Base-by-base conservation (phyloP, 2,113 vertebrate genomes). In the Lontra canadensis region DNA sequence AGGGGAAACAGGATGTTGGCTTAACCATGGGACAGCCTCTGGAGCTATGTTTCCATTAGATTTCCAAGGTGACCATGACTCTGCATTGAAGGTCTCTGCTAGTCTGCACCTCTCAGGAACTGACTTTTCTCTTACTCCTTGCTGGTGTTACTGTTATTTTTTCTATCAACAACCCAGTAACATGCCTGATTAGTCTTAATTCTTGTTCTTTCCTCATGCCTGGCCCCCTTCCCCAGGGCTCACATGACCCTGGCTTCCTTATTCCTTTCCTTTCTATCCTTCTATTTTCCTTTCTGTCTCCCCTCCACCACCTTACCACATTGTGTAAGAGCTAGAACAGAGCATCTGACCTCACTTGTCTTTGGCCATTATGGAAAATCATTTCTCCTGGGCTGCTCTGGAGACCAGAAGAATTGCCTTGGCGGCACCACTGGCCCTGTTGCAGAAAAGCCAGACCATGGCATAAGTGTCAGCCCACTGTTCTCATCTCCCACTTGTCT, bases 1-100 rank as follows among this genome's bases (percentile, higher is more conserved):
- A 69, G 55, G 93, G 91, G 83, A 49, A 88, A 65, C 69, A 76
- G 84, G 25, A 18, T 69, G 34, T 61, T 44, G 59, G 42, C 4
- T 9, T 42, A 74, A 83, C 34, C 76, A 17, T 3, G 21, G 29
- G 52, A 36, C 20, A 18, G 61, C 79, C 42, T 88, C 57, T 44
- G 73, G 42, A 86, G 89, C 95, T 93, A 71, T 83, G 13, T 96
- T 87, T 80, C 95, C 94, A 6, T 84, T 69, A 18, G 67, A 88
- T 94, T 94, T 92, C 96, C 88, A 31, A 42, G 97, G 88, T 2
- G 42, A 34, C 81, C 20, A 87, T 80, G 90, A 82, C 97, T 98
- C 97, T 94, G 88, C 97, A 76, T 63, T 73, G 84, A 98, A 78
- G 90, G 71, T 23, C 88, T 69, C 52, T n/a, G 63, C 97, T 83